Conservation (phyloP, 2,113 vertebrate species). For the Poeciliopsis occidentalis region DNA sequence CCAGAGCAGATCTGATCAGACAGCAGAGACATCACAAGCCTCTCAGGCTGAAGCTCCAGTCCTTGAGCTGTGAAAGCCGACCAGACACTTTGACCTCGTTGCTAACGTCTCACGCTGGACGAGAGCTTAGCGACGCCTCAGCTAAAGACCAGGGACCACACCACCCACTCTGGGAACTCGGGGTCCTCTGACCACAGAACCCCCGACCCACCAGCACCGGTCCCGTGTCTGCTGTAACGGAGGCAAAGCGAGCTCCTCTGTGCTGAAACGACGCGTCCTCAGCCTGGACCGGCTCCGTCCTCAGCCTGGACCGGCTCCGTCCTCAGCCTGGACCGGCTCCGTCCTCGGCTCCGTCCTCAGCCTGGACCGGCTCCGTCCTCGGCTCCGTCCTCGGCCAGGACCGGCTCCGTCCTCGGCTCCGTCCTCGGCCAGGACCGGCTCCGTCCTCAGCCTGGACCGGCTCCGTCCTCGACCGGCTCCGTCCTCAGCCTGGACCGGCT, state of each 20-base stretch:
- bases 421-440: too few relatives aligned
- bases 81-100: constrained; percentile 35
- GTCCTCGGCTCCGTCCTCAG: too few relatives aligned
- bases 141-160: neutral
- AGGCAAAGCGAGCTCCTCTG: constrained; percentile 3
- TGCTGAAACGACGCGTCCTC: neutral
- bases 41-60: constrained; percentile 18
- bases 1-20: constrained; percentile 33
- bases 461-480: too few relatives aligned
- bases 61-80: constrained; percentile 39
- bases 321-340: neutral
- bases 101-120: constrained; percentile 7
- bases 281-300: neutral
- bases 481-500: too few relatives aligned
- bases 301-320: too few relatives aligned
- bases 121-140: neutral
- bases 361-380: neutral
- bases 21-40: constrained; percentile 17
- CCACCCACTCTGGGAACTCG: neutral
- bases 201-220: neutral
- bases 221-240: constrained; percentile 4
- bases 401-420: too few relatives aligned
- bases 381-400: too few relatives aligned
- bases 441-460: neutral
- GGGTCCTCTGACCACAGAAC: neutral